Evolutionary conservation across 2,888 invertebrate genomes (phyloP), one percentile per base, ranked within the genome.

Genomic region (Ferrisia virgata): DNA sequence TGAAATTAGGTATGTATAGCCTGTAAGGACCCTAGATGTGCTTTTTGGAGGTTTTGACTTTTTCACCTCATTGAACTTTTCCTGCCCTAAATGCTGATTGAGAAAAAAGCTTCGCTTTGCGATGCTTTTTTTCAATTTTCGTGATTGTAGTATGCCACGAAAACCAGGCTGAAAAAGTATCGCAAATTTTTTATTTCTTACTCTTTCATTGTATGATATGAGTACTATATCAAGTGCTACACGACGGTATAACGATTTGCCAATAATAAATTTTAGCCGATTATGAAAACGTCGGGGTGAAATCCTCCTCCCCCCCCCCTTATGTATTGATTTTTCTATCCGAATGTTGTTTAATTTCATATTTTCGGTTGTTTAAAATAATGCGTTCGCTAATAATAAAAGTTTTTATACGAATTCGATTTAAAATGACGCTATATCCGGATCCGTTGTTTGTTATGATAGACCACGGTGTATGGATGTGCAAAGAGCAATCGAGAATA

Each of bases 381-480:
- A 64, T 64, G 64, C 64, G 28, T 64, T 64, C 64, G 64, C 64
- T 28, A 64, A 64, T 28, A 64, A 64, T 64, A 64, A 64, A 64
- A 64, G 64, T 64, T 64, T 64, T 64, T 64, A 64, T 64, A 64
- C 28, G 64, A 64, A 64, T 64, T 64, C 64, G 64, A 64, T 64
- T 64, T 64, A 64, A 64, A 64, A 28, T 28, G 64, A 64, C 15
- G 64, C 64, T 64, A 64, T 64, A 64, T 64, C 64, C 64, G 64
- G 25, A 64, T 64, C 28, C 64, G 64, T 64, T 64, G n/a, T 64
- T 64, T 64, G 64, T 64, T 64, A 64, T 64, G 64, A 64, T 64
- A 64, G 64, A 64, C 64, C 28, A 28, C 15, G 28, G 25, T 28
- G 64, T 64, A 28, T 28, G 28, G 64, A 64, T 64, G 64, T 64